Evolutionary conservation across 2,888 invertebrate species (phyloP), one percentile per base, ranked within the genome.

Genomic region (Philhelius pedissequus): DNA sequence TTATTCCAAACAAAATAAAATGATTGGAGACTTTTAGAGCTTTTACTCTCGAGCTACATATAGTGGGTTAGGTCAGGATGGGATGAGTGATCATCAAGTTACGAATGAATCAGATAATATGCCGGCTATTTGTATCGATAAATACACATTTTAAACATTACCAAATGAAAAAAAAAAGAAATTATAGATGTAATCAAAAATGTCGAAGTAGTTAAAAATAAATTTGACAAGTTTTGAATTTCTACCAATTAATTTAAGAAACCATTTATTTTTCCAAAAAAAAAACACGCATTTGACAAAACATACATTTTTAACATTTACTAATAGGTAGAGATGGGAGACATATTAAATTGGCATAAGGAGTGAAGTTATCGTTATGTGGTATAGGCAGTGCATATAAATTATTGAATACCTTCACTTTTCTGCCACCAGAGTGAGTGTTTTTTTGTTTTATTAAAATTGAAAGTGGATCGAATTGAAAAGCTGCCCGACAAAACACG

Each of bases 41-140:
- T 64, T 64, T 64, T 22, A n/a, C 64, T 64, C 32, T 30, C n/a
- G 32, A n/a, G n/a, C 32, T n/a, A 38, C 54, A 15, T 25, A 25
- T 38, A 70, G 71, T 80, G 80, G 62, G 79, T 25, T 71, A 84
- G 84, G 84, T 84, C 84, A 76, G 71, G 82, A 40, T 38, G 50
- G 66, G 43, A 43, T 56, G 38, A n/a, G 52, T 38, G 60, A 66
- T 74, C 58, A 73, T 30, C 45, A 25, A 56, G 38, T 71, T 32
- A 69, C 68, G 71, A 56, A 50, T 62, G 38, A 48, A 15, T 8
- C 45, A 64, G 43, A 60, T n/a, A n/a, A n/a, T 38, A 66, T 56
- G 69, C 66, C 76, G 81, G 58, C 35, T 48, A 48, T 48, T 32
- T 48, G n/a, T 25, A 48, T 13, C 22, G 22, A 48, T 48, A 48